Percentiles rank a stretch among this genome's conserved stretches.
Evolutionary conservation across 1,140 invertebrate genomes (phyloP).

Genomic region (Sitobion miscanthi): DNA sequence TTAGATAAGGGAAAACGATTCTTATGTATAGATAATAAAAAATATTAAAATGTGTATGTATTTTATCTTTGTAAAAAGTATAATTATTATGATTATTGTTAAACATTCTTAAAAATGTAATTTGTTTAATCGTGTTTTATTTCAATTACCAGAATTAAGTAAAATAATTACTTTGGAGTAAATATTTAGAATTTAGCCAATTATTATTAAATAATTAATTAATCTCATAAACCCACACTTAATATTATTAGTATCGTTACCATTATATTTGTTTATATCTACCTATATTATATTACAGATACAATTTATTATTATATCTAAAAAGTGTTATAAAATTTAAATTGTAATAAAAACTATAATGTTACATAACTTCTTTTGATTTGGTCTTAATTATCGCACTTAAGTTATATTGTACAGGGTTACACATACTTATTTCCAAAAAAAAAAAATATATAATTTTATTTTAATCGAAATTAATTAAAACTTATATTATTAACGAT

Average conservation of each 20-base stretch:
- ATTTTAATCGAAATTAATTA: neutral
- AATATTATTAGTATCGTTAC: conserved; percentile 34
- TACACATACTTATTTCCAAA: conserved; percentile 24
- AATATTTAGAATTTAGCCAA: neutral
- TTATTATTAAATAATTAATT: conserved; percentile 13
- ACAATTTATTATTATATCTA: neutral
- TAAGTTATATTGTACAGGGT: conserved; percentile 45
- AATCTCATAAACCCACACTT: neutral
- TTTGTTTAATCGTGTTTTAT: neutral
- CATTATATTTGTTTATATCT: conserved; percentile 8
- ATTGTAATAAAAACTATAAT: neutral
- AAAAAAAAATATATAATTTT: neutral
- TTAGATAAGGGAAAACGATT: conserved; percentile 58
- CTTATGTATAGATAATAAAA: neutral
- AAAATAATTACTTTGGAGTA: neutral
- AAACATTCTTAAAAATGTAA: neutral
- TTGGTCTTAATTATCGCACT: conserved; percentile 22
- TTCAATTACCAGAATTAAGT: neutral
- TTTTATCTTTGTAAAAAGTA: conserved; percentile 17
- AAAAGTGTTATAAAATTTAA: neutral
- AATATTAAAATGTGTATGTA: neutral
- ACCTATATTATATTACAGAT: neutral
- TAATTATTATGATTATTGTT: neutral
- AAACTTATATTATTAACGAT: neutral
- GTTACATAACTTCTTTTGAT: neutral